Percentiles rank a stretch among this genome's conserved stretches.
These are phyloP conservation scores for Staurois parvus DNA, from an alignment of 2,797 vertebrate species.

Conservation along the genomic window DNA sequence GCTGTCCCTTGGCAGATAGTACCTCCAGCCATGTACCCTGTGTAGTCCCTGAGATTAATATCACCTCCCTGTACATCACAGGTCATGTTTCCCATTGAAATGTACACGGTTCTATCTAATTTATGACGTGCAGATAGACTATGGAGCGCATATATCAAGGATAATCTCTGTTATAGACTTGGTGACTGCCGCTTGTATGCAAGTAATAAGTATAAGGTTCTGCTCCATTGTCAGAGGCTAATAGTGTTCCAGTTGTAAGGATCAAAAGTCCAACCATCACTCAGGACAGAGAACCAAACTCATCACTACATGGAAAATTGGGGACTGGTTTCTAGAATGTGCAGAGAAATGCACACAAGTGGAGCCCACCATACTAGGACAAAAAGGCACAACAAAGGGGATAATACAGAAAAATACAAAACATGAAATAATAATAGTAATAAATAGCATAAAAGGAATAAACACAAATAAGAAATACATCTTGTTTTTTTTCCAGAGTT, in stretches of 20 bases:
- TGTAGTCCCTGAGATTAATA: too few species aligned
- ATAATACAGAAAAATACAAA: too few species aligned
- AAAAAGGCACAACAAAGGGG: too few species aligned
- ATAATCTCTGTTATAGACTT: background rate
- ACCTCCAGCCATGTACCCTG: too few species aligned
- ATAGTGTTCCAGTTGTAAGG: background rate
- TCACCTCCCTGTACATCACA: too few species aligned
- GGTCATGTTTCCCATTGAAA: background rate
- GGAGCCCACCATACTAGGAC: too few species aligned
- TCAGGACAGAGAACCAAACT: background rate
- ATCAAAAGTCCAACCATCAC: background rate
- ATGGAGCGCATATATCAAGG: background rate
- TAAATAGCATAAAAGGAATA: background rate
- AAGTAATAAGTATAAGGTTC: too few species aligned
- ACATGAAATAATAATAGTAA: too few species aligned
- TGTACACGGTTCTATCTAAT: background rate
- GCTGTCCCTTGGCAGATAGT: too few species aligned
- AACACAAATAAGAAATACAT: slow-evolving; percentile 66
- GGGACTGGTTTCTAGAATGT: background rate
- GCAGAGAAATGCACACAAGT: too few species aligned
- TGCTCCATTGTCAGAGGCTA: background rate
- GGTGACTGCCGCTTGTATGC: background rate
- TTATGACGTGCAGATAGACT: background rate
- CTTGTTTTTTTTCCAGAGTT: slow-evolving; percentile 78
- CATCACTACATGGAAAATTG: background rate